phyloP scores from a whole-genome alignment of 2,888 invertebrate species.

The Hirtodrosophila alboralis region DNA sequence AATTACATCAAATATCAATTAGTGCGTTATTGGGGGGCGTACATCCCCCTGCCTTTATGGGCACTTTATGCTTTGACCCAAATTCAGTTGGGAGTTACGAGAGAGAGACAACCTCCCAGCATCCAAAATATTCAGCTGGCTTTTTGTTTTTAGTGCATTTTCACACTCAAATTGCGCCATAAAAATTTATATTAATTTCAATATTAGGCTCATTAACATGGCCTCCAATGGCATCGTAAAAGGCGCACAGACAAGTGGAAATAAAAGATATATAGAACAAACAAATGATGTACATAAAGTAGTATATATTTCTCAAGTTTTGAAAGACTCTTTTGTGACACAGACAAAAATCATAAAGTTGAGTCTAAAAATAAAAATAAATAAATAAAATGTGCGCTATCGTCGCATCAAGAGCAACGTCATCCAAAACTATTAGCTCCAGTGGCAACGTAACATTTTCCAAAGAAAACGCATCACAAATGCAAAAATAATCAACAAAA shows the following conservation, averaged over 20 bases:
- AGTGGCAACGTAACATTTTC: slow-evolving; percentile 34
- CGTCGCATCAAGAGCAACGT: slow-evolving; percentile 7
- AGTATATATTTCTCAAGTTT: slow-evolving; percentile 25
- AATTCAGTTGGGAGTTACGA: slow-evolving; percentile 40
- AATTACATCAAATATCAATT: slow-evolving; percentile 74
- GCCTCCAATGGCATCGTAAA: slow-evolving; percentile 38
- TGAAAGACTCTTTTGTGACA: slow-evolving; percentile 35
- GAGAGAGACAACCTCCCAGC: slow-evolving; percentile 12
- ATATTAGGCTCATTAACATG: slow-evolving; percentile 75
- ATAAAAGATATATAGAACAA: slow-evolving; percentile 5
- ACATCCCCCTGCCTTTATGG: slow-evolving; percentile 32
- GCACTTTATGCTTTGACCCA: slow-evolving; percentile 69
- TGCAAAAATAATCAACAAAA: background rate
- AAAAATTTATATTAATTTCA: slow-evolving; percentile 77
- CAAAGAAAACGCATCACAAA: slow-evolving; percentile 36
- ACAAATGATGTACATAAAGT: slow-evolving; percentile 3
- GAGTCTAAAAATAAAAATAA: slow-evolving; percentile 66
- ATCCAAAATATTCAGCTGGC: slow-evolving; percentile 43
- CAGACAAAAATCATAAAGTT: slow-evolving; percentile 36
- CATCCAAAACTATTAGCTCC: slow-evolving; percentile 39
- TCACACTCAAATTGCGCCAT: slow-evolving; percentile 61
- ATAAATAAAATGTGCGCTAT: slow-evolving; percentile 60
- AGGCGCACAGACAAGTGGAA: slow-evolving; percentile 29
- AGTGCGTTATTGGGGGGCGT: slow-evolving; percentile 54
- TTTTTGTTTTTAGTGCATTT: slow-evolving; percentile 61